Conservation (phyloP, 92 coral and sea anemone species). For the Paramuricea clavata region DNA sequence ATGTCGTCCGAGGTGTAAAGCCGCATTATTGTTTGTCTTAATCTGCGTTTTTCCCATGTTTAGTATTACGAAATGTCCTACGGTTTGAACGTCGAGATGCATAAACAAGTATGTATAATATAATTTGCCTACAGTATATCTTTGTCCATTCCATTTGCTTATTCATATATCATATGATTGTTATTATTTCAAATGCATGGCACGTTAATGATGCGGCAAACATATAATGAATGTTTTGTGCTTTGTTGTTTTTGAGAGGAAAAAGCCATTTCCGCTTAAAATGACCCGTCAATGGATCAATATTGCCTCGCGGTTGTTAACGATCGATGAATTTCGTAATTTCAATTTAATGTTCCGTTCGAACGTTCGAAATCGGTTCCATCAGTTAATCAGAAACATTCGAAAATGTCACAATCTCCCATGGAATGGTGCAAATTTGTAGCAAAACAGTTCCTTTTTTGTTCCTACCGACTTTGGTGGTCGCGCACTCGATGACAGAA, state of each 20-base stretch:
- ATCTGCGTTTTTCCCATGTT: constrained; percentile 59
- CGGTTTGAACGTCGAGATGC: constrained; percentile 99
- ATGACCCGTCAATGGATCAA: neutral
- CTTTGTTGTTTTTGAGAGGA: constrained; percentile 48
- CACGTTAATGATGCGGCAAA: constrained; percentile 20
- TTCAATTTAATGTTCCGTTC: constrained; percentile 12
- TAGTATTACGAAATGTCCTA: constrained; percentile 99
- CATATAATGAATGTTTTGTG: constrained; percentile 16
- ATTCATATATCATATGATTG: constrained; percentile 30
- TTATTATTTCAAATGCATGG: constrained; percentile 38
- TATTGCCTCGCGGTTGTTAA: constrained; percentile 20
- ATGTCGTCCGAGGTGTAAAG: neutral
- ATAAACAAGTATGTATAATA: constrained; percentile 87
- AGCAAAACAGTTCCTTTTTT: neutral
- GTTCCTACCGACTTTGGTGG: constrained; percentile 8
- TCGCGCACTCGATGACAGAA: neutral
- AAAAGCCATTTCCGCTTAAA: constrained; percentile 45
- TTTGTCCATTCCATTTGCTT: neutral
- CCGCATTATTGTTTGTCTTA: neutral
- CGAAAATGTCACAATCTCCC: neutral
- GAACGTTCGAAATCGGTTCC: neutral
- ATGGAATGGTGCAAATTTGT: neutral
- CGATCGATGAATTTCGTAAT: constrained; percentile 23
- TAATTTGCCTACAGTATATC: neutral
- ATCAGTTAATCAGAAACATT: neutral